phyloP scores from a whole-genome alignment of 2,113 vertebrate genomes.

The Calyptommatus sinebrachiatus region DNA sequence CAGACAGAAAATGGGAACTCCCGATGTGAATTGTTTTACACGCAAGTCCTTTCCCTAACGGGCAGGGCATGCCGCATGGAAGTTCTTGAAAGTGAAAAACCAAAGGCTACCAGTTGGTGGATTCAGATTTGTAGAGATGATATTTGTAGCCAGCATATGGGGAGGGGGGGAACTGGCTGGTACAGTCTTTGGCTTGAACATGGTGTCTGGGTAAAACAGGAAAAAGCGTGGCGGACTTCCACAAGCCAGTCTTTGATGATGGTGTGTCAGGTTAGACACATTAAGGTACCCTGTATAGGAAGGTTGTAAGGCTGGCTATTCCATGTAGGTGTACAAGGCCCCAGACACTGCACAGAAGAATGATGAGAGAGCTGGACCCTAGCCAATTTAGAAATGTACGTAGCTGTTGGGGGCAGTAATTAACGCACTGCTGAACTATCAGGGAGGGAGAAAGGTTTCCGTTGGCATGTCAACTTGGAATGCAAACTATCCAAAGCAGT shows the following conservation, averaged over 20 bases:
- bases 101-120: conserved; percentile 16
- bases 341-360: conserved; percentile 47
- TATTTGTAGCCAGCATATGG: conserved; percentile 5
- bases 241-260: conserved; percentile 34
- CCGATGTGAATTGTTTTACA: too few relatives aligned
- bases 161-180: conserved; percentile 6
- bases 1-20: conserved; percentile 47
- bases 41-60: too few relatives aligned
- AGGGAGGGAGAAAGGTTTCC: background rate
- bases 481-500: conserved; percentile 21
- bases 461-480: background rate
- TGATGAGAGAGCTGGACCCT: conserved; percentile 21
- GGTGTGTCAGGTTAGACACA: background rate
- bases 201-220: conserved; percentile 30
- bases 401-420: background rate
- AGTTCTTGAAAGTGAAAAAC: background rate
- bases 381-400: too few relatives aligned
- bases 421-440: background rate
- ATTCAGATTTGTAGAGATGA: conserved; percentile 33
- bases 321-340: conserved; percentile 27
- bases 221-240: conserved; percentile 27
- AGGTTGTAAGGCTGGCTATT: conserved; percentile 27
- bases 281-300: conserved; percentile 29
- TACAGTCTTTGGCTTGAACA: conserved; percentile 18
- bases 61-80: too few relatives aligned